These are phyloP conservation scores for Euplagia quadripunctaria DNA, from an alignment of 2,888 invertebrate species.

Conservation along the genomic window DNA sequence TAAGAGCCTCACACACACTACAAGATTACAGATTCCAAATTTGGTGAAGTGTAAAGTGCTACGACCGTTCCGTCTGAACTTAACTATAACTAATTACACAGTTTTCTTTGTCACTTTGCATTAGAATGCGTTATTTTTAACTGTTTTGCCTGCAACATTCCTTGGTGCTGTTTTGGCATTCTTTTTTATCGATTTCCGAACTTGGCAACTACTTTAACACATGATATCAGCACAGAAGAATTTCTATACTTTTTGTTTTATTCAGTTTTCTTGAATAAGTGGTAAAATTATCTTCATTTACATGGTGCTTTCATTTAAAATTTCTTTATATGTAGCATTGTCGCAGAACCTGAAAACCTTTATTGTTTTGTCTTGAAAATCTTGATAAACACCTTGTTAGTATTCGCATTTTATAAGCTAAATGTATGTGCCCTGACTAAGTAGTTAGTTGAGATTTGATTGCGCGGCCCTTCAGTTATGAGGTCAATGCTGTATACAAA, in stretches of 20 bases:
- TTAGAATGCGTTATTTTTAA: constrained; percentile 20
- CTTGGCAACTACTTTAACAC: constrained; percentile 12
- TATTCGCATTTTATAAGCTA: not conserved
- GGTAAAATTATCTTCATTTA: too few species aligned
- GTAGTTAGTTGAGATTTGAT: too few species aligned
- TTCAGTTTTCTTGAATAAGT: not conserved
- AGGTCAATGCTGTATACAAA: not conserved
- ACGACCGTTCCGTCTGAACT: constrained; percentile 2
- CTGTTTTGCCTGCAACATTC: constrained; percentile 10
- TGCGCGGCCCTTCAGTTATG: not conserved
- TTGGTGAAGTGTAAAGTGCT: constrained; percentile 17
- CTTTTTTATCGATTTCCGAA: constrained; percentile 11
- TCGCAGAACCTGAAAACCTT: too few species aligned
- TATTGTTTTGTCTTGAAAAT: too few species aligned
- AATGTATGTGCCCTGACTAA: too few species aligned
- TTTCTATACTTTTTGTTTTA: not conserved
- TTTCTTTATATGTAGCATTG: too few species aligned
- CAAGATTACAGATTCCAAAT: constrained; percentile 17
- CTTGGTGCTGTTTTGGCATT: not conserved
- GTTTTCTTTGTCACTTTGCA: constrained; percentile 17
- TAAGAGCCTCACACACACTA: constrained; percentile 18
- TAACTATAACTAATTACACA: constrained; percentile 15
- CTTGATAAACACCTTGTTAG: too few species aligned
- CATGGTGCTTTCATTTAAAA: too few species aligned
- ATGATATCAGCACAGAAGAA: constrained; percentile 10